Evolutionary conservation across 2,888 invertebrate genomes (phyloP).

Genomic region (Seira musarum): DNA sequence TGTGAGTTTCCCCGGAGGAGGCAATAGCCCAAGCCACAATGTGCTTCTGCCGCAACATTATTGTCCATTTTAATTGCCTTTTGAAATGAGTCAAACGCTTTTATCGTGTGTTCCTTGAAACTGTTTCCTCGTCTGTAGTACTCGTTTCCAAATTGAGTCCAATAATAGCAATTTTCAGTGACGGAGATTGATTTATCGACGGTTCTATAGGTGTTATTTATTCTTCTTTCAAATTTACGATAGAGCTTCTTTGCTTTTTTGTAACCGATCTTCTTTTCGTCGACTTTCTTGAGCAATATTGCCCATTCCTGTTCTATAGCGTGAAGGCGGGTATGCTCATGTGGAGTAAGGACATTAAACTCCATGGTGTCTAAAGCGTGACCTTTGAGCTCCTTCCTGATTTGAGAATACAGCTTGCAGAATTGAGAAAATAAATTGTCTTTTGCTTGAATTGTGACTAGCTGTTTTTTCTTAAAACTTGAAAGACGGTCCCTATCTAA

Average conservation of each 20-base stretch:
- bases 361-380: neutral
- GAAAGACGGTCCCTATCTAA: neutral
- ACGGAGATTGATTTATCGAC: neutral
- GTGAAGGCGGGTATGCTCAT: conserved; percentile 20
- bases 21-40: conserved; percentile 30
- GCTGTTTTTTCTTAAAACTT: neutral
- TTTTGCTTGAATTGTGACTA: conserved; percentile 31
- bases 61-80: conserved; percentile 32
- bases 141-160: conserved; percentile 38
- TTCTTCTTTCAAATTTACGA: conserved; percentile 1
- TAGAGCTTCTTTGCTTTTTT: conserved; percentile 4
- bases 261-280: conserved; percentile 29
- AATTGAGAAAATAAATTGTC: conserved; percentile 30
- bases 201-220: neutral
- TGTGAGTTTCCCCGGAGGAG: conserved; percentile 4
- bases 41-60: conserved; percentile 38
- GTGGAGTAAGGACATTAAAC: neutral
- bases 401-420: neutral
- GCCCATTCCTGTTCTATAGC: conserved; percentile 57
- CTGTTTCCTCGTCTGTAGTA: conserved; percentile 8
- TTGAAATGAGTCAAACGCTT: conserved; percentile 30
- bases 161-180: conserved; percentile 30
- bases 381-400: neutral
- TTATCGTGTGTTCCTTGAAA: neutral
- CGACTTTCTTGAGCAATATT: conserved; percentile 40